Evolutionary conservation across 2,888 invertebrate species (phyloP).

Genomic region (Cryptus viduatorius): DNA sequence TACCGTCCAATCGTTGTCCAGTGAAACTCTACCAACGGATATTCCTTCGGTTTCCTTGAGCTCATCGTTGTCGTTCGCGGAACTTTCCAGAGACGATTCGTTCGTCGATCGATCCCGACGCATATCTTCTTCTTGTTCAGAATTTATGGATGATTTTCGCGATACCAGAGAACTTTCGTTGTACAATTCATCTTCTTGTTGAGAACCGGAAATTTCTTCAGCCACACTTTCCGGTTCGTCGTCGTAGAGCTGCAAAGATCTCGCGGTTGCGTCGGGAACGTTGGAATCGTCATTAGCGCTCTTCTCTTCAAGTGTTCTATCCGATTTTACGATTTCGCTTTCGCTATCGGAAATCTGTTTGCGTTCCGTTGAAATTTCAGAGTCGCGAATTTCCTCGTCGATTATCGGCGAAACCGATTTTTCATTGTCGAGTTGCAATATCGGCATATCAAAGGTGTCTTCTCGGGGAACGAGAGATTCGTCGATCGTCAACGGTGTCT

Average conservation of each 20-base stretch:
- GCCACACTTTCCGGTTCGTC: conserved; percentile 57
- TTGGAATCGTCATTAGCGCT: background rate
- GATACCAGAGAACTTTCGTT: conserved; percentile 48
- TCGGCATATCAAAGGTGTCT: background rate
- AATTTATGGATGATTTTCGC: conserved; percentile 40
- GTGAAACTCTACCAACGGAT: conserved; percentile 48
- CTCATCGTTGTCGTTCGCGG: conserved; percentile 43
- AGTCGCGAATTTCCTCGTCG: background rate
- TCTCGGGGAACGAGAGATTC: background rate
- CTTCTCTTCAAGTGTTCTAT: background rate
- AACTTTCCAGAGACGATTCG: conserved; percentile 58
- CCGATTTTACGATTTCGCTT: background rate
- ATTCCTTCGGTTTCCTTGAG: conserved; percentile 39
- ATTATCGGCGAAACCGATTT: background rate
- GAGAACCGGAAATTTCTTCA: conserved; percentile 54
- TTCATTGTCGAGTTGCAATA: background rate
- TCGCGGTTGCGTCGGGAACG: conserved; percentile 7
- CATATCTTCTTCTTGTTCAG: conserved; percentile 16
- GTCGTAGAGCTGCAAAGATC: conserved; percentile 18
- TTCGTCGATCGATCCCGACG: conserved; percentile 30
- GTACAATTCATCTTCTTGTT: conserved; percentile 25
- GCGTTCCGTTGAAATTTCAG: background rate
- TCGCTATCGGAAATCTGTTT: background rate
- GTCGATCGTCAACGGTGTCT: conserved; percentile 51
- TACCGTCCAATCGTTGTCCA: conserved; percentile 73